phyloP scores from a whole-genome alignment of 2,888 invertebrate species.

The Archips crataeganus region DNA sequence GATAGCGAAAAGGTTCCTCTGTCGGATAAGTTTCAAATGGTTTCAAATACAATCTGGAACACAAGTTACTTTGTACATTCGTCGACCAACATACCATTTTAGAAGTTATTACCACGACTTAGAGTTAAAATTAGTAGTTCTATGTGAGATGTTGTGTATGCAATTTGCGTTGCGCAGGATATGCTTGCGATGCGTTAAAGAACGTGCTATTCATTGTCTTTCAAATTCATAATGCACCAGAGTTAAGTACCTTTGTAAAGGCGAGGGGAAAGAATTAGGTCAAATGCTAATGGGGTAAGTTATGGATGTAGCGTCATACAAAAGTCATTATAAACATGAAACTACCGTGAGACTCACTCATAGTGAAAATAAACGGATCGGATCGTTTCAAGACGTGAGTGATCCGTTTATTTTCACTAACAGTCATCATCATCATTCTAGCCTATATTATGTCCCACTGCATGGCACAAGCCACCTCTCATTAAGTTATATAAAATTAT shows the following conservation, averaged over 20 bases:
- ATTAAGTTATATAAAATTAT: too few relatives aligned
- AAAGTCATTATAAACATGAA: too few relatives aligned
- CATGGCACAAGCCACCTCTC: too few relatives aligned
- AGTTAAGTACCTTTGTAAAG: constrained; percentile 21
- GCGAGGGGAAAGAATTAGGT: constrained; percentile 22
- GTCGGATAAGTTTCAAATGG: background rate
- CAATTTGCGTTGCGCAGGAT: constrained; percentile 17
- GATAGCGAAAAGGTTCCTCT: background rate
- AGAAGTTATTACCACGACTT: background rate
- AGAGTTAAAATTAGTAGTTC: background rate
- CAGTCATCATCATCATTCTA: too few relatives aligned
- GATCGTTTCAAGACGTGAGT: too few relatives aligned
- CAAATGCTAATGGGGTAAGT: background rate
- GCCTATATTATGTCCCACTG: too few relatives aligned
- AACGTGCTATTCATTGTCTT: constrained; percentile 22
- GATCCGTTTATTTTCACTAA: too few relatives aligned
- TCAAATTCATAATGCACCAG: constrained; percentile 23
- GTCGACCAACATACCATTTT: background rate
- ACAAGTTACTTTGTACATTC: background rate
- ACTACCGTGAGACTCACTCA: too few relatives aligned
- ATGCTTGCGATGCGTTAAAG: constrained; percentile 30
- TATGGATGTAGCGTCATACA: too few relatives aligned
- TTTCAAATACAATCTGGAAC: background rate
- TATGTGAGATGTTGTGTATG: background rate
- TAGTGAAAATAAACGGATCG: too few relatives aligned